These are phyloP conservation scores for Parapristionchus giblindavisi DNA, from an alignment of 2,888 invertebrate genomes.

Conservation along the genomic window DNA sequence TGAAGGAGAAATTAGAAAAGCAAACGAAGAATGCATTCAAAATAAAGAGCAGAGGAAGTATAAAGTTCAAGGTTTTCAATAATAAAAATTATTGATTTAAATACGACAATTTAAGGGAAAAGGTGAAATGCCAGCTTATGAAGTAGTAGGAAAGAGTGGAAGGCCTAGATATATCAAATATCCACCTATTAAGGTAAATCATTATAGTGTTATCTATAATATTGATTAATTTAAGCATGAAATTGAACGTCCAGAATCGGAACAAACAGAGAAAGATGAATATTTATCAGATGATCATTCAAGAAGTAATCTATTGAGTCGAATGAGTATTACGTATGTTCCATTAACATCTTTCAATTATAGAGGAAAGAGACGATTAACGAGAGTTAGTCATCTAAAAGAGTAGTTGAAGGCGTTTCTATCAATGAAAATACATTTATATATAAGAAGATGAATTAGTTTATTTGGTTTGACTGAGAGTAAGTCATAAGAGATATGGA, in stretches of 20 bases:
- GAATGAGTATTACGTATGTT: conserved; percentile 28
- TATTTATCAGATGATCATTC: conserved; percentile 28
- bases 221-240: not conserved
- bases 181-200: conserved; percentile 37
- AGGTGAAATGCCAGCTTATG: conserved; percentile 45
- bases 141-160: conserved; percentile 41
- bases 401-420: too few species aligned
- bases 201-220: not conserved
- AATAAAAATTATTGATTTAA: not conserved
- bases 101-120: conserved; percentile 39
- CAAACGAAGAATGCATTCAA: conserved; percentile 35
- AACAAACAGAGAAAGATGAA: conserved; percentile 23
- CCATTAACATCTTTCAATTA: not conserved
- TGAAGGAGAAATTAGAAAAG: conserved; percentile 52
- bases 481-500: not conserved
- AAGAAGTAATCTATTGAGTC: conserved; percentile 2
- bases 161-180: conserved; percentile 41
- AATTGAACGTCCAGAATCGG: not conserved
- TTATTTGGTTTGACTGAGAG: not conserved
- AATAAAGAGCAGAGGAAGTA: conserved; percentile 16
- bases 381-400: not conserved
- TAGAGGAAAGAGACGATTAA: not conserved
- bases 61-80: conserved; percentile 15
- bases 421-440: too few species aligned
- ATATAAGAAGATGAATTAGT: too few species aligned